phyloP scores from a whole-genome alignment of 2,113 vertebrate species.

The Perca fluviatilis region DNA sequence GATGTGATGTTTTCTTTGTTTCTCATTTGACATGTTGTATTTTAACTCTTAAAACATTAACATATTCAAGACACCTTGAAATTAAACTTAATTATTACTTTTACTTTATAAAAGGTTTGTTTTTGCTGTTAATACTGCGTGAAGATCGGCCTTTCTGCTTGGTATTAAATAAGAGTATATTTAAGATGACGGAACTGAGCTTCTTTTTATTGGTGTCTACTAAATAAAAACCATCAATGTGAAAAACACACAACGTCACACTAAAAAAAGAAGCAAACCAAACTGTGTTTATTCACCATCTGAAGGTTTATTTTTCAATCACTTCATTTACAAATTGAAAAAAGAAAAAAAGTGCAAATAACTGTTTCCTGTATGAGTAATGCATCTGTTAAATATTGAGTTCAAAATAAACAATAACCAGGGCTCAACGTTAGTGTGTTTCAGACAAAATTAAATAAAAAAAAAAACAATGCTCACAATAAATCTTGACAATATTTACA shows the following conservation, averaged over 20 bases:
- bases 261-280: not conserved
- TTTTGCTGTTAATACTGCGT: no score
- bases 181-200: not conserved
- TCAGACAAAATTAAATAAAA: conserved; percentile 23
- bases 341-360: conserved; percentile 61
- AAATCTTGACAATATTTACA: conserved; percentile 20
- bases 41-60: no score
- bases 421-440: conserved; percentile 25
- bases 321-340: conserved; percentile 48
- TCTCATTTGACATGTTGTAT: no score
- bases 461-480: conserved; percentile 19
- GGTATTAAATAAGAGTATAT: no score
- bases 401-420: conserved; percentile 2
- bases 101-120: not conserved
- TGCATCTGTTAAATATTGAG: conserved; percentile 31
- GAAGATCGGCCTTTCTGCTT: not conserved
- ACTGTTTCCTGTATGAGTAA: conserved; percentile 2
- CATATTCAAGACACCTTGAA: no score
- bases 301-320: conserved; percentile 42
- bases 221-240: not conserved
- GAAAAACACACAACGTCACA: not conserved
- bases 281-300: not conserved
- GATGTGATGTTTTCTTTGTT: no score
- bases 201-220: not conserved
- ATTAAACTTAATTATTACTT: no score